Evolutionary conservation across 2,797 vertebrate species (phyloP), one percentile per base, ranked within the genome.

Genomic region (Artibeus lituratus): DNA sequence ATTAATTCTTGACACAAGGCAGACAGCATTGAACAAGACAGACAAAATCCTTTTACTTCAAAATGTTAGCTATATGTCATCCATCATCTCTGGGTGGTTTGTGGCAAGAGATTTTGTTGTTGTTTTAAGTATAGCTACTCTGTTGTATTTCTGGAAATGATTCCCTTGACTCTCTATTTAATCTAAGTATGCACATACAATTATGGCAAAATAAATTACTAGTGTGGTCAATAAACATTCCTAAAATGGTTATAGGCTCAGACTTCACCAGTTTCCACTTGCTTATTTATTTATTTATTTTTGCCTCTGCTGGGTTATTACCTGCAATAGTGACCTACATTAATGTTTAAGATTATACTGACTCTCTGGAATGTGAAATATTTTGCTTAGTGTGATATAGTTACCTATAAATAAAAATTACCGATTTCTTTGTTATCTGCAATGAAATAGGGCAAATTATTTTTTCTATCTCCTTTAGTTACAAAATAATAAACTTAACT

Each of bases 351-450:
- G 69, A 72, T 83, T 94, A 82, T 65, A 53, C 11, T 51, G 32
- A 78, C 14, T 91, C 5, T 80, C 22, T 83, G 14, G 14, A 89
- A 94, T 81, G 47, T 91, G 57, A 96, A 78, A 69, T 82, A 92
- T 37, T 82, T 83, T 92, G 12, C 49, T 83, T 72, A 70, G 7
- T 12, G n/a, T 91, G 37, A 59, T 70, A 87, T 57, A 76, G 18
- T 16, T 90, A 4, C 12, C 35, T 89, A 82, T 83, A 91, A 86
- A 95, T 95, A 87, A 59, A 82, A 90, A 83, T 89, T 85, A 57
- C 5, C 21, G 70, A 80, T 96, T 73, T 83, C 2, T 59, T 81
- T 88, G 44, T 47, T 32, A 11, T 90, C 35, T 90, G 8, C 8
- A 8, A n/a, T 90, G 49, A 84, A 51, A 65, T 42, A 82, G 51